phyloP scores from a whole-genome alignment of 2,797 vertebrate genomes.

The Lacerta bilineata region DNA sequence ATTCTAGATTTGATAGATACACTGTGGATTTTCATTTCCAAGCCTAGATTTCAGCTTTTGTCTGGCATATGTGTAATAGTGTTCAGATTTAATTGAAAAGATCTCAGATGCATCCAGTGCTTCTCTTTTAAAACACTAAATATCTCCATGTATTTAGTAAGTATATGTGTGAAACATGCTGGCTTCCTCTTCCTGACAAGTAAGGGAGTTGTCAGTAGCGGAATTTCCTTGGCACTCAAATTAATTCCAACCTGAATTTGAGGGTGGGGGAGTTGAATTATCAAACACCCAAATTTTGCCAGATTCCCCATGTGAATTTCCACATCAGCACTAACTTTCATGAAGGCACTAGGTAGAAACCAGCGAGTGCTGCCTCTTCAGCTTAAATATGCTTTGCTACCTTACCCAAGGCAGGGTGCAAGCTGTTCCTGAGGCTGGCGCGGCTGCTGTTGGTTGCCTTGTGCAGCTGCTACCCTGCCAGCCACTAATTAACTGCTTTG shows the following conservation, averaged over 20 bases:
- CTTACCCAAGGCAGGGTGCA: slow-evolving; percentile 12
- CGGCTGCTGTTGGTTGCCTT: slow-evolving; percentile 27
- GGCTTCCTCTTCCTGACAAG: not conserved
- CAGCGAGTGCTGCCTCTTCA: not conserved
- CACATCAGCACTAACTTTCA: not conserved
- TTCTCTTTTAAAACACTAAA: not conserved
- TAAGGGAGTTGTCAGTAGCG: not conserved
- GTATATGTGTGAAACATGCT: not conserved
- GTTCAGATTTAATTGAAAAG: not conserved
- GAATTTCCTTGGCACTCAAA: not conserved
- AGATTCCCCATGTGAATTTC: not conserved
- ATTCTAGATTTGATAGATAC: not conserved
- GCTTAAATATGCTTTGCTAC: slow-evolving; percentile 12
- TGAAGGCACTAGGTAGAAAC: not conserved
- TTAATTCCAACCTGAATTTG: not conserved
- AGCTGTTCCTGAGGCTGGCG: slow-evolving; percentile 17
- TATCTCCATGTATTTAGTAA: not conserved
- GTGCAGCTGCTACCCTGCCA: not conserved
- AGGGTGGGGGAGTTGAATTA: too few relatives aligned
- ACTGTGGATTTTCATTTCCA: not conserved
- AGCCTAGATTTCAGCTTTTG: not conserved
- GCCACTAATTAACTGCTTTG: slow-evolving; percentile 26
- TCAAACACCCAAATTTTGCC: not conserved
- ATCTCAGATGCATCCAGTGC: not conserved
- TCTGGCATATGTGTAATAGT: too few relatives aligned